Base-by-base conservation (phyloP, 2,113 vertebrate genomes). In the Cyanoderma ruficeps region DNA sequence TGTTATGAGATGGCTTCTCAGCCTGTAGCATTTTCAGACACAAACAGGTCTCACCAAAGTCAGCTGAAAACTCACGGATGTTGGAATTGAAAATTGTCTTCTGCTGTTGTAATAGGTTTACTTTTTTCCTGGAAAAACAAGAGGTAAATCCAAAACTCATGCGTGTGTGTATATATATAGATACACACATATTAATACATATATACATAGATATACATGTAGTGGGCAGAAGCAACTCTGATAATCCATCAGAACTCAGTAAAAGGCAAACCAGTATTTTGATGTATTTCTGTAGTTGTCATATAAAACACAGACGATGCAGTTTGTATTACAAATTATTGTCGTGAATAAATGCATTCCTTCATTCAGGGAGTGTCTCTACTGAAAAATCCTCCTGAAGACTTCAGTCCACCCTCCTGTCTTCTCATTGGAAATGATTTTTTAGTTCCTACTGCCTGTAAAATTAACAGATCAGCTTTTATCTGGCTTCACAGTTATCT, bases 101-200 rank as follows among this genome's bases (percentile, higher is more conserved):
- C 70, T 76, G 24, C 30, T 83, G 7, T 57, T 90, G n/a, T 25
- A 90, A 37, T 16, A 70, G 19, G 39, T 83, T 63, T 53, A 10
- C 7, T 31, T 52, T 69, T 44, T 90, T 71, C 46, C 25, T 41
- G 33, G 19, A 13, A 55, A 71, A 53, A 16, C 59, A 39, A 77
- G 44, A 20, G 1, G 5, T 33, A 71, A 90, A 67, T 50, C 25
- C 42, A 30, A 61, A 60, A 16, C 13, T 39, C 8, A 15, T 12
- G 7, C 33, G n/a, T 4, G 16, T 41, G 2, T 20, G 1, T 10
- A 14, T 4, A 22, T 13, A 7, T 31, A 7, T 12, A 13, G 15
- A 37, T 6, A 24, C 27, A 25, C 46, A 3, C 4, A 39, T 39
- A 39, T 39, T 9, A 39, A 39, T 39, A 39, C 39, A 39, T 39